Evolutionary conservation across 1,140 invertebrate genomes (phyloP).

Genomic region (Drosophila ogumai): DNA sequence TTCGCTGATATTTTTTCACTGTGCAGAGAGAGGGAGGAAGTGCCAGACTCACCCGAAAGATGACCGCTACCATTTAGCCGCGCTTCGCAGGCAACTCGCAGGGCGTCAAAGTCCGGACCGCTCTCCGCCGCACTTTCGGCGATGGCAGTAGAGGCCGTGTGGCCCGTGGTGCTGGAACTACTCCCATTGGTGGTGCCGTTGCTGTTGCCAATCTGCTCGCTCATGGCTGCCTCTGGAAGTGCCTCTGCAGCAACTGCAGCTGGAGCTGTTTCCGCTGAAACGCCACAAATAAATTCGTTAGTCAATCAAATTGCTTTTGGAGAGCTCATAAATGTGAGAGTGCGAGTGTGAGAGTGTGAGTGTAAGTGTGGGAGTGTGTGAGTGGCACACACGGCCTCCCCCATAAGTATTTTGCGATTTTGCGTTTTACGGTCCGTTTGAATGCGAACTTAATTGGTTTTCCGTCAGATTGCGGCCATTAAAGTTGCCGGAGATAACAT

Average conservation of each 20-base stretch:
- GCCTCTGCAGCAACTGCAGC: slow-evolving; percentile 23
- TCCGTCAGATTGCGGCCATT: slow-evolving; percentile 39
- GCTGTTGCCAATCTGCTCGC: slow-evolving; percentile 47
- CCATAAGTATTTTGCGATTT: slow-evolving; percentile 60
- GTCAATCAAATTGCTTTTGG: slow-evolving; percentile 56
- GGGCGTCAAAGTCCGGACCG: slow-evolving; percentile 64
- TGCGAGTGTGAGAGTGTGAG: slow-evolving; percentile 6
- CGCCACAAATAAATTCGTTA: slow-evolving; percentile 38
- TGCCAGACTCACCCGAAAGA: slow-evolving; percentile 22
- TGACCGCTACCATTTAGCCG: slow-evolving; percentile 57
- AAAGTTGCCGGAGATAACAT: slow-evolving; percentile 5
- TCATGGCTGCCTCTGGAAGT: slow-evolving; percentile 34
- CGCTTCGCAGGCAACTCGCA: slow-evolving; percentile 53
- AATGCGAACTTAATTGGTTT: slow-evolving; percentile 74
- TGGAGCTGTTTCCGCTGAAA: slow-evolving; percentile 48
- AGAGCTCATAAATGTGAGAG: slow-evolving; percentile 30
- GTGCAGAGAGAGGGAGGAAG: background rate
- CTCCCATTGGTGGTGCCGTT: slow-evolving; percentile 20
- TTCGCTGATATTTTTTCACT: background rate
- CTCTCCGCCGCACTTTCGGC: slow-evolving; percentile 62
- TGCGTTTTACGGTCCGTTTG: slow-evolving; percentile 67
- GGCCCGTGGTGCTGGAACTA: slow-evolving; percentile 11
- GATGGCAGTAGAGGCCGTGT: slow-evolving; percentile 17
- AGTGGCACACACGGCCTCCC: slow-evolving; percentile 1
- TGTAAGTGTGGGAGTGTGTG: slow-evolving; percentile 3